Percentiles rank a stretch among this genome's conserved stretches.
phyloP scores from a whole-genome alignment of 2,797 vertebrate species.

The Crypturellus tataupa region DNA sequence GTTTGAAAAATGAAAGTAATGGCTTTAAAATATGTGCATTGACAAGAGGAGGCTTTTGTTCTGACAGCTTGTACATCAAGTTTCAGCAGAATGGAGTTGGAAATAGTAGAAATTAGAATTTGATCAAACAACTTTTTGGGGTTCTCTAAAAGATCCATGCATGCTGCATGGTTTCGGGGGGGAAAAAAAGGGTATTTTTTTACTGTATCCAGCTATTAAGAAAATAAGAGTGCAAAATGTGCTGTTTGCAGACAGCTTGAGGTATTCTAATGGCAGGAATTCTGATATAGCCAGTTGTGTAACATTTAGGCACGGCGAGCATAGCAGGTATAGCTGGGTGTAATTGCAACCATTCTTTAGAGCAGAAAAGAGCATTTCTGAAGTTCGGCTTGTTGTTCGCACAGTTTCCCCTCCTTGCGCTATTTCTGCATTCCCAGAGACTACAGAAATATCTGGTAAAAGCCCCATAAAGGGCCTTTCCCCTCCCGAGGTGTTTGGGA shows the following conservation, averaged over 20 bases:
- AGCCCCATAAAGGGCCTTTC: not conserved
- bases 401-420: not conserved
- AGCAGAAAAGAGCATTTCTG: not conserved
- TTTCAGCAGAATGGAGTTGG: slow-evolving; percentile 29
- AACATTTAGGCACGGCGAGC: not conserved
- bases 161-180: not conserved
- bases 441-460: not conserved
- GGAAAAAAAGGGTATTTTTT: not conserved
- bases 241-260: not conserved
- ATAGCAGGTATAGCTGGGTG: not conserved
- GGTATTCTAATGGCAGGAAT: not conserved
- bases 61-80: slow-evolving; percentile 45
- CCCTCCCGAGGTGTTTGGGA: not conserved
- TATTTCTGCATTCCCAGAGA: not conserved
- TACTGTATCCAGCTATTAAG: not conserved
- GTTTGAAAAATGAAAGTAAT: slow-evolving; percentile 42
- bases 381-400: slow-evolving; percentile 7
- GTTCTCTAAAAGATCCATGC: not conserved
- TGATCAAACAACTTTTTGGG: slow-evolving; percentile 37
- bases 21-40: slow-evolving; percentile 11
- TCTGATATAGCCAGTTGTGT: not conserved
- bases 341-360: not conserved
- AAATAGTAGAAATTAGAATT: slow-evolving; percentile 50
- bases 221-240: not conserved
- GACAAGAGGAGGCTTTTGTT: slow-evolving; percentile 29